These are phyloP conservation scores for Drosophila putrida DNA, from an alignment of 2,888 invertebrate genomes.

Conservation along the genomic window DNA sequence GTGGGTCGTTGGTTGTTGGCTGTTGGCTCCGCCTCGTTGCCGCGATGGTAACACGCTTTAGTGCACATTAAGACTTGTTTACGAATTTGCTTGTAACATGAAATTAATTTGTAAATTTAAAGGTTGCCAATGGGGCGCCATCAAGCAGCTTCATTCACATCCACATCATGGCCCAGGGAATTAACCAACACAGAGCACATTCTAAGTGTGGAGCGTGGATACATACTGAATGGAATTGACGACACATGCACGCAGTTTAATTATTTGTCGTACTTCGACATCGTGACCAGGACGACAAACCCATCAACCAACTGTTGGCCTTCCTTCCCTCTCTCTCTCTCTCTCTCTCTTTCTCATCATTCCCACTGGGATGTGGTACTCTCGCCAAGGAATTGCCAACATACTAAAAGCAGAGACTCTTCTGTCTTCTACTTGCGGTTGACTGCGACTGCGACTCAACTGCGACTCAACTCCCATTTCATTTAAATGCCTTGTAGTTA, in stretches of 20 bases:
- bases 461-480: not conserved
- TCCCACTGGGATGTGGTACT: conserved; percentile 5
- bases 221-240: conserved; percentile 10
- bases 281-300: conserved; percentile 32
- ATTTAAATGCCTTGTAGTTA: conserved; percentile 9
- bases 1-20: not conserved
- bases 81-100: conserved; percentile 81
- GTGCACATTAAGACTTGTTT: conserved; percentile 82
- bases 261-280: conserved; percentile 45
- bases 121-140: conserved; percentile 60
- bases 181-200: conserved; percentile 1
- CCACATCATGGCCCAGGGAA: conserved; percentile 2
- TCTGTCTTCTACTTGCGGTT: conserved; percentile 4
- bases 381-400: conserved; percentile 9
- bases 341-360: not conserved
- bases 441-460: not conserved
- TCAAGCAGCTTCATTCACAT: conserved; percentile 17
- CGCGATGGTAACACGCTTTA: conserved; percentile 71
- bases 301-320: conserved; percentile 16
- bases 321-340: not conserved
- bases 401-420: not conserved
- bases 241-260: conserved; percentile 52
- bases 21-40: conserved; percentile 38
- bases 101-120: conserved; percentile 82
- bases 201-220: not conserved